Percentiles rank a stretch among this genome's conserved stretches.
These are phyloP conservation scores for Drosophila monieri DNA, from an alignment of 2,888 invertebrate genomes.

Conservation along the genomic window DNA sequence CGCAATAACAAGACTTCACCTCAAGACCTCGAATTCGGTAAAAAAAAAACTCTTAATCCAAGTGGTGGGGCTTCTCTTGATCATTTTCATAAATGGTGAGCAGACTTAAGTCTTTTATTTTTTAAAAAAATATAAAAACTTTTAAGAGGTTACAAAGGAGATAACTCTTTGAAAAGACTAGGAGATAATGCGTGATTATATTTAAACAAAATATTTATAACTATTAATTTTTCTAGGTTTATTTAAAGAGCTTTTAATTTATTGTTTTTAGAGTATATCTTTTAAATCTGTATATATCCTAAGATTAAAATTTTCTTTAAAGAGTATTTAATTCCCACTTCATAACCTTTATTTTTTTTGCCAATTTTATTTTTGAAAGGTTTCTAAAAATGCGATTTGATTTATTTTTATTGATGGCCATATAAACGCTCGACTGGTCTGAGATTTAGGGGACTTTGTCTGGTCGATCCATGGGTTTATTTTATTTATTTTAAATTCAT, in stretches of 20 bases:
- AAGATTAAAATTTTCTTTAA: neutral
- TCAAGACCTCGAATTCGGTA: constrained; percentile 19
- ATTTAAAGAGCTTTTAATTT: neutral
- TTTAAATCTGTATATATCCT: neutral
- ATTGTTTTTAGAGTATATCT: neutral
- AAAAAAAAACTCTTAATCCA: constrained; percentile 9
- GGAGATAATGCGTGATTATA: neutral
- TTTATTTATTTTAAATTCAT: constrained; percentile 1
- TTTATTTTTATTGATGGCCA: constrained; percentile 80
- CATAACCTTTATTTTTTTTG: neutral
- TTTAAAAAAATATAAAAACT: neutral
- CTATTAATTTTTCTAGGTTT: neutral
- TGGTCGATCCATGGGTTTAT: constrained; percentile 3
- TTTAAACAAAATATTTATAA: neutral
- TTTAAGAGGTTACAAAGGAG: no score
- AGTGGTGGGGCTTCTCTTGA: constrained; percentile 21
- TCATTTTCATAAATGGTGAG: constrained; percentile 47
- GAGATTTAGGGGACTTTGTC: constrained; percentile 32
- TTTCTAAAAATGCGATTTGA: constrained; percentile 74
- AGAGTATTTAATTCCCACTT: neutral
- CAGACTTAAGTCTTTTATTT: neutral
- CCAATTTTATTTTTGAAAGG: constrained; percentile 20
- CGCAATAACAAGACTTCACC: constrained; percentile 51
- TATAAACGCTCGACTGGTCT: constrained; percentile 65
- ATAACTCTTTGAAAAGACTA: neutral